Base-by-base conservation (phyloP, 2,888 invertebrate species). In the Brachylomia viminalis region DNA sequence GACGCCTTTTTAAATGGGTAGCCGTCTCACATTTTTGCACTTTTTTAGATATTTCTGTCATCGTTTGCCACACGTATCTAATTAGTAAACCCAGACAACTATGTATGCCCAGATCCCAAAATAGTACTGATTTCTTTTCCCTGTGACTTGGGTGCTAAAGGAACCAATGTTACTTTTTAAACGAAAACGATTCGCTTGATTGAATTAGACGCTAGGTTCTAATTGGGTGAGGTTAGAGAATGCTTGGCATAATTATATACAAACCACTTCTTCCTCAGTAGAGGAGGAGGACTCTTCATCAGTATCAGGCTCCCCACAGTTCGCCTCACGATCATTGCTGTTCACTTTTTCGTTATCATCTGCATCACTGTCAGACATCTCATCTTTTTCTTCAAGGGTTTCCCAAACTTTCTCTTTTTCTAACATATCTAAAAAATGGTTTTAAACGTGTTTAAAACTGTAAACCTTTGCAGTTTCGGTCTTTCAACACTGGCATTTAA, bases 371-470 rank as follows among this genome's bases (percentile, higher is more conserved):
- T 95, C 95, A 38, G 90, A 82, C 15, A 90, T 87, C 86, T 96
- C 96, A 74, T 96, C 96, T 87, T 93, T 95, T 85, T 97, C 97
- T 80, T 97, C 97, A 42, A 97, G 92, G 8, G 97, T 95, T 86
- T 97, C 97, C 97, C 97, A 97, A 49, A 97, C 94, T 74, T 97
- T 92, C 85, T 97, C 97, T 88, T 95, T 95, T 69, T 97, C 97
- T 71, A 95, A 90, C 82, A 97, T 92, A 87, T 97, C 97, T 97
- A 87, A 47, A 64, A 59, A 61, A 33, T 13, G 13, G 1, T 23
- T 33, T 20, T 20, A 61, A 61, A 23, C 15, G 38, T 13, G 7
- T 23, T 30, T n/a, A 64, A 65, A 45, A 65, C 30, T 66, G 13
- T 27, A 45, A 64, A 47, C 2, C 2, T 47, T 30, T 23, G 5